Evolutionary conservation across 2,113 vertebrate species (phyloP), one percentile per base, ranked within the genome.

Genomic region (Bucco capensis): DNA sequence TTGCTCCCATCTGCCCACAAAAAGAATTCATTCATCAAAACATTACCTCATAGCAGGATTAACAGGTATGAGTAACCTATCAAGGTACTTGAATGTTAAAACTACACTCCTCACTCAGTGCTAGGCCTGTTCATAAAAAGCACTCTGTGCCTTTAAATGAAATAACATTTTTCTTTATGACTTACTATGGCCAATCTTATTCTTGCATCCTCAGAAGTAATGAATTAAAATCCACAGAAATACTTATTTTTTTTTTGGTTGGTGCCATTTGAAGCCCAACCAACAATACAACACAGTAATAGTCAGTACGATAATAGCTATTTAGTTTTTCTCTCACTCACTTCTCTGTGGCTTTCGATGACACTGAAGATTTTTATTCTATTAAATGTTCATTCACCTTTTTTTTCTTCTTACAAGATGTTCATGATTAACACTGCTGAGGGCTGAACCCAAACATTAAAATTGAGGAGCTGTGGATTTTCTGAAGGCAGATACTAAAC

Each of bases 1-100:
- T 96, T 86, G 76, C 21, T 66, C 62, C 30, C 64, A 89, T 73
- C 82, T 89, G 49, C 83, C 57, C 83, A 86, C 88, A 83, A 81
- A 42, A 92, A 35, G 69, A 86, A 93, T 85, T 85, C 80, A 86
- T 95, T 92, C 85, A 72, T 84, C 75, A 79, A 91, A 93, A 84
- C 14, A 23, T 69, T 84, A 33, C 82, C 82, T 89, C 83, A 66
- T 35, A 53, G 75, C 61, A 88, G 80, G 89, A 75, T 91, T 93
- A 94, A 30, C 71, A 89, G 71, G 56, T 71, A 38, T 51, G 7
- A 86, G 91, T 92, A 74, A 74, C 35, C 19, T 86, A 51, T 86
- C 37, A 31, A 17, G 64, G 40, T 24, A 88, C 37, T 81, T 72
- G n/a, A 16, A 7, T 51, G 19, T 33, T 86, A 86, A 54, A 81